A percentile compares a stretch with the other conserved stretches of the same genome.
Conservation (phyloP, 2,888 invertebrate genomes). For the Seira ritae region DNA sequence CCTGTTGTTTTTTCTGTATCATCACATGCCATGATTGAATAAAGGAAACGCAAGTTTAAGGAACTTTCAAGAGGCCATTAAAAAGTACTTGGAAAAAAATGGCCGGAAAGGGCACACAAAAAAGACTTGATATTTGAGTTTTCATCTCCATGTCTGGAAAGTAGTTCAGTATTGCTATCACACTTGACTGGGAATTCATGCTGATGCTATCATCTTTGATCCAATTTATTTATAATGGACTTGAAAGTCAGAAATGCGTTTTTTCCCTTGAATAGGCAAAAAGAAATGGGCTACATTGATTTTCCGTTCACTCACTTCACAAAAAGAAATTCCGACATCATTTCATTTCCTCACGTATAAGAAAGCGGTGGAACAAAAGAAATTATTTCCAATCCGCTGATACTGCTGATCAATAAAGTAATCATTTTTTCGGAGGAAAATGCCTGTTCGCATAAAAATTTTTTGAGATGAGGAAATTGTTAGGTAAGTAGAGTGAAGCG, state of each 20-base stretch:
- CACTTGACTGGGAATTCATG: slow-evolving; percentile 20
- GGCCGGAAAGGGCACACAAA: too few relatives aligned
- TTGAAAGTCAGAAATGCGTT: neutral
- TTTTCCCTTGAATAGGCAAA: slow-evolving; percentile 24
- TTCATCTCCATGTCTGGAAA: too few relatives aligned
- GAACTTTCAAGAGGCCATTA: too few relatives aligned
- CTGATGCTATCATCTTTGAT: slow-evolving; percentile 36
- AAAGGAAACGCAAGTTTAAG: too few relatives aligned
- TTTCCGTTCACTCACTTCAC: neutral
- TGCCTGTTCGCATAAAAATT: neutral
- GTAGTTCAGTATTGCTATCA: too few relatives aligned
- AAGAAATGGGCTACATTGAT: neutral
- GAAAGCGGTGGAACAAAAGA: neutral
- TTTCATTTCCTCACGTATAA: neutral
- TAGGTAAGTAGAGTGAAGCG: neutral
- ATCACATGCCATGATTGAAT: too few relatives aligned
- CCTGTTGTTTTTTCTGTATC: too few relatives aligned
- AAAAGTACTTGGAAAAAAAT: too few relatives aligned
- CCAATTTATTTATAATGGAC: slow-evolving; percentile 49
- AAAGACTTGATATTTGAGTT: too few relatives aligned
- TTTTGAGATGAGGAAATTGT: neutral
- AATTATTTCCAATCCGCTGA: neutral
- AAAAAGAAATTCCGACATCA: neutral
- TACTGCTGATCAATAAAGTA: neutral
- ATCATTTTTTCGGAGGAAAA: neutral